Evolutionary conservation across 2,797 vertebrate species (phyloP), one percentile per base, ranked within the genome.

Genomic region (Gymnoscopelus microlampas): DNA sequence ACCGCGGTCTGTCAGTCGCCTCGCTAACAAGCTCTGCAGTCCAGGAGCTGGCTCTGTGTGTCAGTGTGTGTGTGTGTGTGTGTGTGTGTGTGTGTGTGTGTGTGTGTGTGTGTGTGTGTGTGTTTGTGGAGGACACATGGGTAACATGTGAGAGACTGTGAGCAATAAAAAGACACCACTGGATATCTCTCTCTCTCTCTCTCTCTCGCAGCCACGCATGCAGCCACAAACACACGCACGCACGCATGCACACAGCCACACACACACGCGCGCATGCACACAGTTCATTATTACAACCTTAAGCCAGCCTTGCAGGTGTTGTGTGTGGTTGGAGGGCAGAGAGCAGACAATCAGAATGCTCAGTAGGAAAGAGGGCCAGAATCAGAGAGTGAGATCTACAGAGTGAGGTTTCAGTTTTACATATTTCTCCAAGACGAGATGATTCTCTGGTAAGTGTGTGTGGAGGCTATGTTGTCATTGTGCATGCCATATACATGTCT

Each of bases 1-100:
- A 70, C 76, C 55, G 24, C 67, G 44, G 39, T 70, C 54, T 75
- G 83, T 70, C 83, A 71, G 83, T 84, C 81, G 74, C 84, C 79
- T 80, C 67, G 51, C 70, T 83, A 87, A 85, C 77, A 88, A 86
- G 84, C 23, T 65, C 66, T 73, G 53, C 51, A 66, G 78, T 62
- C 67, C 74, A 63, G 66, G 60, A 66, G 32, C 35, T 67, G 55
- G 57, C 57, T n/a, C 54, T 69, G 67, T 79, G 68, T 49, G 66
- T 35, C 55, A 60, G 54, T 63, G 55, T 68, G 60, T 73, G 54
- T n/a, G 14, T 24, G 15, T 71, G 65, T 54, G 68, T 62, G 44
- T 58, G 53, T 68, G 60, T 68, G 63, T 59, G 19, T 70, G 50
- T 58, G 19, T 66, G 32, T 10, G 58, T 35, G 57, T 7, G 24